A percentile compares a stretch with the other conserved stretches of the same genome.
These are phyloP conservation scores for Arnoldichthys spilopterus DNA, from an alignment of 2,797 vertebrate species.

Conservation along the genomic window DNA sequence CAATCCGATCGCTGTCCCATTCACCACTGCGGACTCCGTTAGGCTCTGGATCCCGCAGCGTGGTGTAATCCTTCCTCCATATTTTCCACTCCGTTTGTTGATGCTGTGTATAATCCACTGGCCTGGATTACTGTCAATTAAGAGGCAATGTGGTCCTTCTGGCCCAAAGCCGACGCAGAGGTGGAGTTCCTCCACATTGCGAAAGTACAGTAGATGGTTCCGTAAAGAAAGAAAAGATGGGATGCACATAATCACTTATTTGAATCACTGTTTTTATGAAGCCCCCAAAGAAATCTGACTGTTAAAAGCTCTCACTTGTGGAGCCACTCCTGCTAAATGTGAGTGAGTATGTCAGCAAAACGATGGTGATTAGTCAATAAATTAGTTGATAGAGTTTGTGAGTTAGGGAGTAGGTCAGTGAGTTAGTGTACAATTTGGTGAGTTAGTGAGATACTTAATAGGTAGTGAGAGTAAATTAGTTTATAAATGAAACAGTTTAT, in stretches of 20 bases:
- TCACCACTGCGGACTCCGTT: slow-evolving; percentile 13
- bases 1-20: slow-evolving; percentile 22
- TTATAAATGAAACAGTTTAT: too few relatives aligned
- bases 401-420: too few relatives aligned
- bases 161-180: background rate
- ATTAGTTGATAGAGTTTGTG: too few relatives aligned
- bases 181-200: background rate
- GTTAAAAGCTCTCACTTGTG: too few relatives aligned
- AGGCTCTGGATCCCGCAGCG: slow-evolving; percentile 4
- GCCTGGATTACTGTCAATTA: slow-evolving; percentile 42
- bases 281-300: too few relatives aligned
- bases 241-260: background rate
- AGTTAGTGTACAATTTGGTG: too few relatives aligned
- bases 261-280: too few relatives aligned
- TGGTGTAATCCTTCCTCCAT: slow-evolving; percentile 31
- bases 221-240: background rate
- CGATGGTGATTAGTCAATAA: too few relatives aligned
- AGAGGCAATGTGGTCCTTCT: slow-evolving; percentile 35
- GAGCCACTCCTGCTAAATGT: too few relatives aligned
- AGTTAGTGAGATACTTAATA: too few relatives aligned
- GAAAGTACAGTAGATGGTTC: background rate
- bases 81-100: slow-evolving; percentile 29
- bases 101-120: slow-evolving; percentile 32
- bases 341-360: too few relatives aligned
- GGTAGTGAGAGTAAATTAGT: too few relatives aligned